Evolutionary conservation across 2,113 vertebrate species (phyloP).

Genomic region (Garra rufa): DNA sequence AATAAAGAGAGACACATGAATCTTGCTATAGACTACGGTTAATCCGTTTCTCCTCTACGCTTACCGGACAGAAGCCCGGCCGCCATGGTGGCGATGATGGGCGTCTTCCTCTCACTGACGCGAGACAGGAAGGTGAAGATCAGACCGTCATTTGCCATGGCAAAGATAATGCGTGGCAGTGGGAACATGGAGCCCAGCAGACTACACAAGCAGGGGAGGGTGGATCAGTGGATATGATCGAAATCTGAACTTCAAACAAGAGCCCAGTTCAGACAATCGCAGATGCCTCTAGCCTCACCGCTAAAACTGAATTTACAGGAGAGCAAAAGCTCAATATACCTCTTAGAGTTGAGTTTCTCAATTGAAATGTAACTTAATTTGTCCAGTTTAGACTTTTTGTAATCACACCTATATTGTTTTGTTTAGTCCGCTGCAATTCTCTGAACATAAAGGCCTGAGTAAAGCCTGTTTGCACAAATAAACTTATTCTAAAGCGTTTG

Average conservation of each 20-base stretch:
- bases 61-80: slow-evolving; percentile 79
- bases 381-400: background rate
- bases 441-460: background rate
- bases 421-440: background rate
- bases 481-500: background rate
- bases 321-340: background rate
- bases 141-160: slow-evolving; percentile 81
- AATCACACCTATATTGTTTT: background rate
- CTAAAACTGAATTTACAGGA: background rate
- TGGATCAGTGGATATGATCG: slow-evolving; percentile 51
- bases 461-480: background rate
- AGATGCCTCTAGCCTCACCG: background rate
- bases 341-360: background rate
- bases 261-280: background rate
- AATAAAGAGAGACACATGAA: background rate
- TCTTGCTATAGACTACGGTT: background rate
- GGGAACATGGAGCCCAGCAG: slow-evolving; percentile 85
- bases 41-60: slow-evolving; percentile 43
- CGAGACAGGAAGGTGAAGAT: slow-evolving; percentile 80
- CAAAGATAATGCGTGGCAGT: slow-evolving; percentile 82
- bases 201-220: slow-evolving; percentile 62
- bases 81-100: slow-evolving; percentile 75
- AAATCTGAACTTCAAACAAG: slow-evolving; percentile 34
- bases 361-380: background rate
- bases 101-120: slow-evolving; percentile 75